Evolutionary conservation across 2,797 vertebrate genomes (phyloP).

Genomic region (Lemur catta): DNA sequence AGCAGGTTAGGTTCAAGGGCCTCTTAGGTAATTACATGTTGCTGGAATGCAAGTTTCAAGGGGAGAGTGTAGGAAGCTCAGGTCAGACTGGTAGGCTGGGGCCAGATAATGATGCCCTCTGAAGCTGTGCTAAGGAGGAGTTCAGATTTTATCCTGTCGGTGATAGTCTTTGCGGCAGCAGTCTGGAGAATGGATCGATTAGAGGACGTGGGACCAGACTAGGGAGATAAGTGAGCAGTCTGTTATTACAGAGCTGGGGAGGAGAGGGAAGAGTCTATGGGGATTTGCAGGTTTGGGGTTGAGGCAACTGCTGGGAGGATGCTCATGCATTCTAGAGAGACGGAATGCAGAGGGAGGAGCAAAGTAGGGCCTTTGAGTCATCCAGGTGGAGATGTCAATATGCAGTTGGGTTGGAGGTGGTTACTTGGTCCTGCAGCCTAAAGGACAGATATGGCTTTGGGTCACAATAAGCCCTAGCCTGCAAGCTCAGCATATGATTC

Average conservation of each 20-base stretch:
- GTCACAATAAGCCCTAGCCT: background rate
- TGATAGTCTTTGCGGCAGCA: background rate
- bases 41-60: conserved; percentile 39
- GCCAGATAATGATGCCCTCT: conserved; percentile 58
- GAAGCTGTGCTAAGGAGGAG: background rate
- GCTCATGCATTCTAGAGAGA: background rate
- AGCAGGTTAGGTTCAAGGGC: background rate
- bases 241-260: background rate
- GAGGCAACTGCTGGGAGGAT: background rate
- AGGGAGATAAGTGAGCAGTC: background rate
- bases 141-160: conserved; percentile 36
- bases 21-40: conserved; percentile 53
- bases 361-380: background rate
- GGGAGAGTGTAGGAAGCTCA: background rate
- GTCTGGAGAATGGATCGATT: background rate
- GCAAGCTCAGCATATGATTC: background rate
- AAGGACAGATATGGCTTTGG: background rate
- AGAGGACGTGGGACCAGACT: background rate
- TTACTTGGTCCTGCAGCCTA: too few relatives aligned
- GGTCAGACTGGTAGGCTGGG: conserved; percentile 44
- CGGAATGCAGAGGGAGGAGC: background rate
- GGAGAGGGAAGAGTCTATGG: background rate
- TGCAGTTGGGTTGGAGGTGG: background rate
- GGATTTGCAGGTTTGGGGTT: background rate
- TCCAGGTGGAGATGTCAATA: background rate